A percentile compares a stretch with the other conserved stretches of the same genome.
phyloP scores from a whole-genome alignment of 2,888 invertebrate species.

The Drosophila peninsularis region DNA sequence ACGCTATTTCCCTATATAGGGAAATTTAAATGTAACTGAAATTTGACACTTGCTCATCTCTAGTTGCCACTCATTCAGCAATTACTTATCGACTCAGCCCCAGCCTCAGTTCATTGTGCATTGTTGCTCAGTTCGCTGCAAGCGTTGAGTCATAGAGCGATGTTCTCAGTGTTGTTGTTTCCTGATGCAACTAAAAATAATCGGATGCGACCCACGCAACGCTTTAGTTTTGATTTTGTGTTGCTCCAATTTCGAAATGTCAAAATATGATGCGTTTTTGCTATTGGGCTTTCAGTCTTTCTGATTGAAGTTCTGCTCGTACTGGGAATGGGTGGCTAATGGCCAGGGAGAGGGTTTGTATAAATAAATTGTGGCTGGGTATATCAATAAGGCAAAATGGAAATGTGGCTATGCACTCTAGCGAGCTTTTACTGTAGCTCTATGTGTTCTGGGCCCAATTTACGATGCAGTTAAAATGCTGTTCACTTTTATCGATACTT shows the following conservation, averaged over 20 bases:
- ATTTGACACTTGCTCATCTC: background rate
- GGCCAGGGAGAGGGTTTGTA: background rate
- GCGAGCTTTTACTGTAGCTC: constrained; percentile 1
- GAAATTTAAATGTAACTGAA: background rate
- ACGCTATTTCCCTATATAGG: background rate
- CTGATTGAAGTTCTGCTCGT: background rate
- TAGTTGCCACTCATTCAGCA: background rate
- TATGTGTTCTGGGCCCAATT: constrained; percentile 12
- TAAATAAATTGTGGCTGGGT: constrained; percentile 2
- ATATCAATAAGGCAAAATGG: background rate
- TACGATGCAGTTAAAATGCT: constrained; percentile 18
- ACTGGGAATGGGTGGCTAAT: background rate
- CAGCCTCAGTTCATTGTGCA: constrained; percentile 4
- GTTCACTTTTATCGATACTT: constrained; percentile 28
- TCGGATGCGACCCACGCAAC: constrained; percentile 73
- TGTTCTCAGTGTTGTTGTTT: constrained; percentile 37
- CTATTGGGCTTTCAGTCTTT: background rate
- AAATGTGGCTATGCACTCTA: background rate
- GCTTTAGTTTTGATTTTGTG: constrained; percentile 32
- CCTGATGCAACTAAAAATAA: constrained; percentile 66
- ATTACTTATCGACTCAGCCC: constrained; percentile 39
- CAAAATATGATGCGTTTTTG: constrained; percentile 41
- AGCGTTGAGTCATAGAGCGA: constrained; percentile 35
- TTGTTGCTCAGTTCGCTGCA: constrained; percentile 27
- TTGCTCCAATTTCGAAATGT: constrained; percentile 76